Conservation (phyloP, 2,797 vertebrate species). For the Columba guinea region DNA sequence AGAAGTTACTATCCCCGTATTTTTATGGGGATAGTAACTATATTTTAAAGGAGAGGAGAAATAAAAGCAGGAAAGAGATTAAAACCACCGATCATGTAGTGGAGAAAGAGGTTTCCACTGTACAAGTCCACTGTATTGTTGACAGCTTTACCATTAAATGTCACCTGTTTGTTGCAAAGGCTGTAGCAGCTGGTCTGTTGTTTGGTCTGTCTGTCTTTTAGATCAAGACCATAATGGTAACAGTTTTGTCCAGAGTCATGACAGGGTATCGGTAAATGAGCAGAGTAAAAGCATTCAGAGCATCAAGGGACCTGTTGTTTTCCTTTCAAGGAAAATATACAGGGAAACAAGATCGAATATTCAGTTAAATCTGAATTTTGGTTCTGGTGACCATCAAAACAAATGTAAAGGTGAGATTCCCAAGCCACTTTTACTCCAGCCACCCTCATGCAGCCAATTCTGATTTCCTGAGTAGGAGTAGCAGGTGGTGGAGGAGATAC, state of each 20-base stretch:
- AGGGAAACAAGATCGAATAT: neutral
- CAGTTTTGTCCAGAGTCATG: neutral
- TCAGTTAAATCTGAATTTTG: neutral
- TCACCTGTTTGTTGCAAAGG: neutral
- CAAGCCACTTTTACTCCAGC: neutral
- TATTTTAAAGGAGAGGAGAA: neutral
- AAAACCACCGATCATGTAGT: neutral
- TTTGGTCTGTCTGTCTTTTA: neutral
- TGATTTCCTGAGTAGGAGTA: neutral
- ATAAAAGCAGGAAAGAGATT: neutral
- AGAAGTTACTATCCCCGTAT: neutral
- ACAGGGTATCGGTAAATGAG: neutral
- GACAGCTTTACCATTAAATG: neutral
- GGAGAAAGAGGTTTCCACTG: neutral
- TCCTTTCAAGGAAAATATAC: neutral
- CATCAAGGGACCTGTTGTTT: neutral
- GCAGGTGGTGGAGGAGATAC: conserved; percentile 4
- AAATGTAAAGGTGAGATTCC: neutral
- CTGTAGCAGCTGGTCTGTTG: neutral
- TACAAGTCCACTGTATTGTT: neutral
- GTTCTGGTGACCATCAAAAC: neutral
- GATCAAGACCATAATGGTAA: neutral
- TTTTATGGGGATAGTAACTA: too few relatives aligned
- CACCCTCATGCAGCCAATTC: neutral
- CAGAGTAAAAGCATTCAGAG: neutral